These are phyloP conservation scores for Oeneis ivallda DNA, from an alignment of 2,888 invertebrate genomes.

Conservation along the genomic window DNA sequence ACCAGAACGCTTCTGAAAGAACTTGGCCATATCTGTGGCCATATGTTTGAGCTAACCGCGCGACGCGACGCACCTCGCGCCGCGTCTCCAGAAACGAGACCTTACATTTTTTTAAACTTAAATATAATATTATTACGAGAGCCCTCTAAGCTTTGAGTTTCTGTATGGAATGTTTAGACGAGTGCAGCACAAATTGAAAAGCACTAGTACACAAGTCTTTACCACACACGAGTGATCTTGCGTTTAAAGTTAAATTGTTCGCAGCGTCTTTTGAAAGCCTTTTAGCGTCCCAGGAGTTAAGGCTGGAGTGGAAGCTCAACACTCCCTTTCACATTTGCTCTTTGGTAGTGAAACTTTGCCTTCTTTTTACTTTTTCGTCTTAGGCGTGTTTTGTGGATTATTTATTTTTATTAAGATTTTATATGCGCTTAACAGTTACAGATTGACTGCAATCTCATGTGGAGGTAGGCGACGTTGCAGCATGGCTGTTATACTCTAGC, in stretches of 20 bases:
- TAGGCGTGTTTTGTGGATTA: neutral
- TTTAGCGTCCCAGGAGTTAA: conserved; percentile 28
- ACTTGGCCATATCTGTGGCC: no score
- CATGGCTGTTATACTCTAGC: no score
- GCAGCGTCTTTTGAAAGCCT: conserved; percentile 37
- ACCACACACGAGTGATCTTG: conserved; percentile 24
- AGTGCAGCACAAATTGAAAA: conserved; percentile 17
- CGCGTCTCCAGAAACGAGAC: no score
- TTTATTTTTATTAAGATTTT: no score
- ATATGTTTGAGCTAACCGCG: no score
- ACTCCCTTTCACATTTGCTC: conserved; percentile 33
- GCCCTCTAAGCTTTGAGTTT: conserved; percentile 2
- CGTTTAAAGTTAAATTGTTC: conserved; percentile 36
- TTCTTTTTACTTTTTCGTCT: conserved; percentile 24
- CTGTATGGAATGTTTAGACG: conserved; percentile 4
- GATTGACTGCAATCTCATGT: no score
- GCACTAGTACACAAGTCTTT: conserved; percentile 12
- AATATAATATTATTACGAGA: neutral
- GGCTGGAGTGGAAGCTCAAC: conserved; percentile 31
- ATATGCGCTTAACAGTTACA: no score
- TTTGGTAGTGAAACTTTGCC: conserved; percentile 28
- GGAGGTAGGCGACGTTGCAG: no score
- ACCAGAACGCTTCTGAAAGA: no score
- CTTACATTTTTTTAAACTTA: neutral
- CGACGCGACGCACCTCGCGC: no score